Evolutionary conservation across 2,888 invertebrate species (phyloP), one percentile per base, ranked within the genome.

Genomic region (Zootermopsis nevadensis): DNA sequence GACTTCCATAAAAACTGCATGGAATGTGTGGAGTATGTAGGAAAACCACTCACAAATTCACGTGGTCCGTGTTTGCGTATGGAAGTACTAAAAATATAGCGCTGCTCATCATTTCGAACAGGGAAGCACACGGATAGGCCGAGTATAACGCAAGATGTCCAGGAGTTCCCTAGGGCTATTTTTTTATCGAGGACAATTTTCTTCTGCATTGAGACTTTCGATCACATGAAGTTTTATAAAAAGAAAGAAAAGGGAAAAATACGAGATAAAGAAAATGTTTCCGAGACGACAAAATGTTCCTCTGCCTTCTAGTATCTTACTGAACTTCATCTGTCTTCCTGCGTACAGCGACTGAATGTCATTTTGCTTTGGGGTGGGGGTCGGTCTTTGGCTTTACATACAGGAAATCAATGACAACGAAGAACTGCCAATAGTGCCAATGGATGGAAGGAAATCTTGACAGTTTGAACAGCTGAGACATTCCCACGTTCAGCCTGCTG

Each of bases 121-220:
- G n/a, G 8, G 60, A 10, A 60, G 60, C 4, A 60, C n/a, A 60
- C n/a, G n/a, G 60, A 60, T 60, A 60, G 27, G 27, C 27, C n/a
- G n/a, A 12, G 12, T 27, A 60, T 27, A 60, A 60, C 60, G 27
- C 8, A 27, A 60, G 60, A 60, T 60, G 60, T 60, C 60, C 60
- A 60, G 60, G 27, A 60, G n/a, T n/a, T 60, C 60, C 27, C 60
- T 60, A n/a, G 60, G 60, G 60, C n/a, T 12, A 27, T 60, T 60
- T 60, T 60, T 60, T 60, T 60, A 27, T 60, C 60, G 55, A 10
- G n/a, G 60, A 60, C 60, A 60, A 60, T 60, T 60, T 60, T 60
- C n/a, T 60, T 60, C 60, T 60, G 27, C 27, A 60, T 60, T n/a
- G 60, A 60, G 60, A 60, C 60, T 60, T 60, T 60, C 60, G 60